A percentile compares a stretch with the other conserved stretches of the same genome.
These are phyloP conservation scores for Drosophila kanekoi DNA, from an alignment of 2,888 invertebrate genomes.

Conservation along the genomic window DNA sequence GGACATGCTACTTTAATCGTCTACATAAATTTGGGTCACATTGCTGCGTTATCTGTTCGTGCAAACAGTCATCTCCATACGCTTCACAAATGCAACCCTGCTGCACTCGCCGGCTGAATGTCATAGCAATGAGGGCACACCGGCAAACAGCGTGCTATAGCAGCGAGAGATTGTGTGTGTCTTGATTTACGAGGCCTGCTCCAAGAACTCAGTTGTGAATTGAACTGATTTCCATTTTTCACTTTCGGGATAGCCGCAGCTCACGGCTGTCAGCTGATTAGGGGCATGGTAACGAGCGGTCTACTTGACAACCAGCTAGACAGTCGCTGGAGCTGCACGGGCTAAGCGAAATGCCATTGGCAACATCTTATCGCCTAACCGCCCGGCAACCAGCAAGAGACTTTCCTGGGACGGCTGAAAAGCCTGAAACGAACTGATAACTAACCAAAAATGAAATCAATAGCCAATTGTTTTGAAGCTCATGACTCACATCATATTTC, in stretches of 20 bases:
- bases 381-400: constrained; percentile 45
- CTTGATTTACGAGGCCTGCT: neutral
- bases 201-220: no score
- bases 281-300: constrained; percentile 32
- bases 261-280: constrained; percentile 33
- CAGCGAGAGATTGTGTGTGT: constrained; percentile 2
- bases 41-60: constrained; percentile 3
- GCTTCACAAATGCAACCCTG: neutral
- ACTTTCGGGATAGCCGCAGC: constrained; percentile 41
- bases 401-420: neutral
- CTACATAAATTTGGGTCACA: constrained; percentile 19
- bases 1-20: constrained; percentile 1
- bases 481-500: no score
- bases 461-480: no score
- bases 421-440: no score
- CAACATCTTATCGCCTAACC: constrained; percentile 55
- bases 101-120: neutral
- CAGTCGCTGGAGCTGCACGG: constrained; percentile 7
- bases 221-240: neutral
- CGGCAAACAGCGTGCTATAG: neutral
- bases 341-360: constrained; percentile 10
- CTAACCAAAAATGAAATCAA: no score
- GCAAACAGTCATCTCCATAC: neutral
- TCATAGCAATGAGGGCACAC: neutral
- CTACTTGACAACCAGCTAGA: constrained; percentile 40